phyloP scores from a whole-genome alignment of 2,797 vertebrate species.

The Argya squamiceps region DNA sequence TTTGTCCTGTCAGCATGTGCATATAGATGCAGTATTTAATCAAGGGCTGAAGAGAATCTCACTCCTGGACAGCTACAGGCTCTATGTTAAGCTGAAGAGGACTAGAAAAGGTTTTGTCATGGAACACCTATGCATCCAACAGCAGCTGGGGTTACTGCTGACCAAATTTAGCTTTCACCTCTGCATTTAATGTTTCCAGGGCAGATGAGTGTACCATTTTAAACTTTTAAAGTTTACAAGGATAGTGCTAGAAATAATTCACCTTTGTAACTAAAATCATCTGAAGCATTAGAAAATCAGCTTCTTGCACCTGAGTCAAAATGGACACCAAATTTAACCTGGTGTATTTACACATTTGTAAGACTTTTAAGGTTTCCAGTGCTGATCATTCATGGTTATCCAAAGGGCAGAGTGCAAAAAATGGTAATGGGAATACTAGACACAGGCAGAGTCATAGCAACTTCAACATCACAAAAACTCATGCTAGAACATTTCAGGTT shows the following conservation, averaged over 20 bases:
- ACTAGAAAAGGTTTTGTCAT: background rate
- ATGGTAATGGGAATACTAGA: background rate
- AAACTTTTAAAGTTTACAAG: background rate
- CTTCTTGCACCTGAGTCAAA: background rate
- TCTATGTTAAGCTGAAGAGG: background rate
- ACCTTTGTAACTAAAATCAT: background rate
- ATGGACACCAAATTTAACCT: background rate
- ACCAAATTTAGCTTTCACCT: background rate
- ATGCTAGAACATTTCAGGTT: background rate
- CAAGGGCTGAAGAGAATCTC: background rate
- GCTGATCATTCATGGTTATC: background rate
- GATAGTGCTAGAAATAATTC: background rate
- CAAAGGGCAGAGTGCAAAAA: background rate
- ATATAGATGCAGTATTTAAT: background rate
- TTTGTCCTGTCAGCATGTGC: background rate
- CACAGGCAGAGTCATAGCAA: background rate
- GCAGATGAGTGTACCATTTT: background rate
- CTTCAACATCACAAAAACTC: background rate
- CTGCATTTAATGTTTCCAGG: background rate
- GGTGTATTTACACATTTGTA: background rate
- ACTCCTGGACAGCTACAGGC: background rate
- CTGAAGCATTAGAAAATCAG: background rate
- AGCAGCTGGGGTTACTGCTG: background rate
- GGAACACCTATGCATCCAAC: background rate
- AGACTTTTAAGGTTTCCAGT: background rate